These are phyloP conservation scores for Pseudopipra pipra DNA, from an alignment of 2,113 vertebrate species.

Conservation along the genomic window DNA sequence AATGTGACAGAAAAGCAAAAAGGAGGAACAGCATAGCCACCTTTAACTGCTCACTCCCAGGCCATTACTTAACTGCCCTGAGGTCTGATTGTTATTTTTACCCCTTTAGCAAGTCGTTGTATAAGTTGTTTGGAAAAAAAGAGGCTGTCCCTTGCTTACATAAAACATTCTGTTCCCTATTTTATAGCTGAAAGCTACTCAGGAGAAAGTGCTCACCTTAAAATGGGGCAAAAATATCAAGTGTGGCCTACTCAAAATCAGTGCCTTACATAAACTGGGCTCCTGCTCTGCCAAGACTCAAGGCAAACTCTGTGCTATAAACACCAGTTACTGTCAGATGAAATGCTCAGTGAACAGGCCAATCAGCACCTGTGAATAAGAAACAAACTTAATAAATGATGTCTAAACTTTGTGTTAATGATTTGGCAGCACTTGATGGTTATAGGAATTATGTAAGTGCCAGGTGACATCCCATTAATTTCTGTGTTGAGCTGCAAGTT, in stretches of 20 bases:
- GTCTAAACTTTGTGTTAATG: not conserved
- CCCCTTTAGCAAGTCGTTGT: slow-evolving; percentile 16
- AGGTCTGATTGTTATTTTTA: slow-evolving; percentile 1
- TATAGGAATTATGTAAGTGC: not conserved
- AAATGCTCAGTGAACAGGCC: not conserved
- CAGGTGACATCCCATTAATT: not conserved
- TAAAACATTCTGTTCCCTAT: slow-evolving; percentile 30
- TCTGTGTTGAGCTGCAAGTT: not conserved
- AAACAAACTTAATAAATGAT: not conserved
- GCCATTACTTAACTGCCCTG: slow-evolving; percentile 30
- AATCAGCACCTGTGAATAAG: not conserved
- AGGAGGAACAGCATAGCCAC: not conserved
- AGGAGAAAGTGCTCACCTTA: not conserved
- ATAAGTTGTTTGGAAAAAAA: slow-evolving; percentile 34
- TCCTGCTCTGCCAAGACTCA: not conserved
- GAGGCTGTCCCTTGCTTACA: slow-evolving; percentile 1
- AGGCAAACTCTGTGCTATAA: not conserved
- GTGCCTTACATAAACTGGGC: slow-evolving; percentile 3
- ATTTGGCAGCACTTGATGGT: not conserved
- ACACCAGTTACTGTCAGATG: not conserved
- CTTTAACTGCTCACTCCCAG: not conserved
- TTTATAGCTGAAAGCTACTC: slow-evolving; percentile 18
- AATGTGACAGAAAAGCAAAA: not conserved
- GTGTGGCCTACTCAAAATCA: slow-evolving; percentile 7
- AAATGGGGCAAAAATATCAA: slow-evolving; percentile 31